Evolutionary conservation across 2,113 vertebrate species (phyloP).

Genomic region (Hyaena hyaena): DNA sequence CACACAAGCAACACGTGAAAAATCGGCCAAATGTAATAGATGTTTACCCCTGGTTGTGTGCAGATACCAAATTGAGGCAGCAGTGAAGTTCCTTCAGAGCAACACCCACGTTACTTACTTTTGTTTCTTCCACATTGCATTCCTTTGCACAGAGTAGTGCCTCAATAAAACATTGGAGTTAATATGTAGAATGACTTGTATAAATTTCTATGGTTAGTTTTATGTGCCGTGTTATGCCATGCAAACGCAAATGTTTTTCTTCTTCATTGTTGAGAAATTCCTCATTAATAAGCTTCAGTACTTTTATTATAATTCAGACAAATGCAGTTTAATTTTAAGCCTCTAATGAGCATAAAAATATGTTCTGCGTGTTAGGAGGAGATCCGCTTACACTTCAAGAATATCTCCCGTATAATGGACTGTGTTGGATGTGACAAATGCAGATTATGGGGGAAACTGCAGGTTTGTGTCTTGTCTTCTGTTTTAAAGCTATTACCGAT

Average conservation of each 20-base stretch:
- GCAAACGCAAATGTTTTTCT: constrained; percentile 8
- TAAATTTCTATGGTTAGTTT: neutral
- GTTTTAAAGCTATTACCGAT: neutral
- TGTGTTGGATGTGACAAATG: constrained; percentile 98
- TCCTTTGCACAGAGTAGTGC: neutral
- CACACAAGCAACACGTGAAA: neutral
- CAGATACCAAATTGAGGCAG: neutral
- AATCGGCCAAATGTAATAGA: neutral
- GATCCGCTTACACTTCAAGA: constrained; percentile 97
- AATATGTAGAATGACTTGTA: neutral
- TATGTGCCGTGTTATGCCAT: neutral
- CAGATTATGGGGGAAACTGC: constrained; percentile 96
- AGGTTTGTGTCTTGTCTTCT: constrained; percentile 86
- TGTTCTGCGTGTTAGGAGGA: constrained; percentile 90
- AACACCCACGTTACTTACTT: neutral
- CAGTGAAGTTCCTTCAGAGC: neutral
- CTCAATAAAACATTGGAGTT: neutral
- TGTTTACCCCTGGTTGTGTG: neutral
- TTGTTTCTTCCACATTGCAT: neutral
- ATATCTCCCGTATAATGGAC: constrained; percentile 99
- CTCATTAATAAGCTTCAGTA: constrained; percentile 35
- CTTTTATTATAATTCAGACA: neutral
- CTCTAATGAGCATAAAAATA: constrained; percentile 9
- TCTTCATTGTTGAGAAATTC: constrained; percentile 40
- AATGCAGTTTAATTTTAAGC: constrained; percentile 45